Evolutionary conservation across 2,888 invertebrate genomes (phyloP), one percentile per base, ranked within the genome.

Genomic region (Keiferia lycopersicella): DNA sequence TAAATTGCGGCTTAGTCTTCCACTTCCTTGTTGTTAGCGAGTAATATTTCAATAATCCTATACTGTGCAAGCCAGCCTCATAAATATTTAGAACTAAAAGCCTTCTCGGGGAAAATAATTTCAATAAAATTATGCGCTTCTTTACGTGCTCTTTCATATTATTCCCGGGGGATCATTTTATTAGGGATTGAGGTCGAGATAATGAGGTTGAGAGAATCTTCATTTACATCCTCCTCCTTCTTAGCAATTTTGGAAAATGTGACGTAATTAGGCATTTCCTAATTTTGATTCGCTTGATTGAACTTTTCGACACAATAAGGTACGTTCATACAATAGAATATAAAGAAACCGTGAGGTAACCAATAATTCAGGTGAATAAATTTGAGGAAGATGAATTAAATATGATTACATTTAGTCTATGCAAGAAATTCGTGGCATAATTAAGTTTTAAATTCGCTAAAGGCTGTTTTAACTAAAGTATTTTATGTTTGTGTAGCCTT

Each of bases 51-150:
- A 26, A 26, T 26, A 26, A 26, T 6, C 6, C 26, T 34, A 8
- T 34, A 38, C 59, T 59, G 59, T 59, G 57, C 38, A 2, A 22
- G 62, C 60, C 62, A 53, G 62, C 63, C 74, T 76, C 76, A 77
- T 76, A 78, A 80, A 80, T 79, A 80, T 79, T 77, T 67, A 74
- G 71, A 78, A 75, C 73, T 75, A 72, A 59, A 59, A 41, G 39
- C 58, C 50, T 48, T 34, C 50, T 16, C 38, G 59, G 59, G 64
- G 71, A 68, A 73, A 71, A 73, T 72, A 70, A 73, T 74, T 73
- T 69, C 69, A 69, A 72, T 71, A 65, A 71, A 69, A 68, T 70
- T 68, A 68, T 69, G 66, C 67, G 45, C 62, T 38, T 65, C 61
- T 62, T 63, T 45, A 58, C 30, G 60, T 65, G 48, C 60, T 64